Evolutionary conservation across 2,888 invertebrate species (phyloP).

Genomic region (Agrenia bidenticulata): DNA sequence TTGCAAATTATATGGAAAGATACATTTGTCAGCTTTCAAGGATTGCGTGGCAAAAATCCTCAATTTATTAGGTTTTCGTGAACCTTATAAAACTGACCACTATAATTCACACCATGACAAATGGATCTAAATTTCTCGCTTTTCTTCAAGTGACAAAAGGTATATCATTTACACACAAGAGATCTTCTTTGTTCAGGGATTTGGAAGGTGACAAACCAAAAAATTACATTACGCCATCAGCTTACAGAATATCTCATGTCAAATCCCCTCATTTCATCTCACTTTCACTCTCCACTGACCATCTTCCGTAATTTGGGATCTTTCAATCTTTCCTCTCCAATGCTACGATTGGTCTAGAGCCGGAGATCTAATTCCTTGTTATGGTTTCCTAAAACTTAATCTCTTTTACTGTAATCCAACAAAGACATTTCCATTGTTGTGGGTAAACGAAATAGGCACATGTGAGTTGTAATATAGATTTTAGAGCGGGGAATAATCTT

Average conservation of each 20-base stretch:
- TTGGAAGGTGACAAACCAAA: slow-evolving; percentile 7
- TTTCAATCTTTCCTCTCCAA: background rate
- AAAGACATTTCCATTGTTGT: too few species aligned
- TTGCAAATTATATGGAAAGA: too few species aligned
- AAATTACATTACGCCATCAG: slow-evolving; percentile 10
- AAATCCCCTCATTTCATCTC: slow-evolving; percentile 18
- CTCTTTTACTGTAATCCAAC: background rate
- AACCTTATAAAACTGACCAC: slow-evolving; percentile 11
- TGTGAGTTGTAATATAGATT: too few species aligned
- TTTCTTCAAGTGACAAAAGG: slow-evolving; percentile 10
- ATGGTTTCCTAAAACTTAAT: slow-evolving; percentile 13
- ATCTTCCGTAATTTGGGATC: background rate
- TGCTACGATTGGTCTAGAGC: background rate
- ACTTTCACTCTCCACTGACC: slow-evolving; percentile 21
- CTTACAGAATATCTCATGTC: slow-evolving; percentile 6
- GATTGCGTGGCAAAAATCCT: slow-evolving; percentile 4
- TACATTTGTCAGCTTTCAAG: background rate
- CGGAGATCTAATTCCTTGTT: slow-evolving; percentile 20
- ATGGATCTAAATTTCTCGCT: slow-evolving; percentile 6
- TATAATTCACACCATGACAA: slow-evolving; percentile 9
- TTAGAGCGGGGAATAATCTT: too few species aligned
- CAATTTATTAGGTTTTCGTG: slow-evolving; percentile 8
- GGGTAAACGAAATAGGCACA: too few species aligned
- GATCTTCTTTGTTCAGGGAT: slow-evolving; percentile 5
- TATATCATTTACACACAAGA: slow-evolving; percentile 6